Evolutionary conservation across 2,797 vertebrate species (phyloP), one percentile per base, ranked within the genome.

Genomic region (Semotilus atromaculatus): DNA sequence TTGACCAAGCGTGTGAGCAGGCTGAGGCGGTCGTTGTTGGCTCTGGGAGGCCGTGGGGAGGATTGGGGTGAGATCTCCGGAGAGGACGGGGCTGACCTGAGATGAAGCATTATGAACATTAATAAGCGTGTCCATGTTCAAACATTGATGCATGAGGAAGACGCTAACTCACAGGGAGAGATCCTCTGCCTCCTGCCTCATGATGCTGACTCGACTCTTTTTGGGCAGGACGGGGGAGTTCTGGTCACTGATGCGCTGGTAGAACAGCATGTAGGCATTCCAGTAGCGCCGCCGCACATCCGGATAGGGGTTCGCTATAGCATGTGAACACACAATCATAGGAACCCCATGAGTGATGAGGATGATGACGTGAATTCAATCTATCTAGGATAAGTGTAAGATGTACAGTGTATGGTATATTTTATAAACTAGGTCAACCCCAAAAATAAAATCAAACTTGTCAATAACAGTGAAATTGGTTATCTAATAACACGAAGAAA

Each of bases 261-360:
- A 99, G 90, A 99, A 99, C 78, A 99, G 93, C 98, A 99, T 99
- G 91, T 99, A 99, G 83, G 98, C 98, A 0, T 99, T 99, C 98
- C 98, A 99, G 93, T 99, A 99, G 48, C 98, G 95, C 76, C 98
- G 94, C 29, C 98, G 96, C 45, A 99, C 95, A 1, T 99, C 98
- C 3, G 98, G 97, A 90, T 99, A 99, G 0, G 98, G 98, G 82
- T 99, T 99, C 70, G 98, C 98, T 99, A 91, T 31, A 70, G 51
- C 23, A 40, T n/a, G 8, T 62, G 5, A 75, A 55, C 23, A 79
- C 19, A 81, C 3, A 53, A 6, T 38, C 11, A 38, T 5, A 76
- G 4, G 10, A 16, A n/a, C 11, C 23, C 1, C 8, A 38, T 8
- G 5, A n/a, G 21, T 55, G 34, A 76, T 58, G 51, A n/a, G 21